Percentiles rank a stretch among this genome's conserved stretches.
Evolutionary conservation across 2,888 invertebrate genomes (phyloP).

Genomic region (Frankliniella intonsa): DNA sequence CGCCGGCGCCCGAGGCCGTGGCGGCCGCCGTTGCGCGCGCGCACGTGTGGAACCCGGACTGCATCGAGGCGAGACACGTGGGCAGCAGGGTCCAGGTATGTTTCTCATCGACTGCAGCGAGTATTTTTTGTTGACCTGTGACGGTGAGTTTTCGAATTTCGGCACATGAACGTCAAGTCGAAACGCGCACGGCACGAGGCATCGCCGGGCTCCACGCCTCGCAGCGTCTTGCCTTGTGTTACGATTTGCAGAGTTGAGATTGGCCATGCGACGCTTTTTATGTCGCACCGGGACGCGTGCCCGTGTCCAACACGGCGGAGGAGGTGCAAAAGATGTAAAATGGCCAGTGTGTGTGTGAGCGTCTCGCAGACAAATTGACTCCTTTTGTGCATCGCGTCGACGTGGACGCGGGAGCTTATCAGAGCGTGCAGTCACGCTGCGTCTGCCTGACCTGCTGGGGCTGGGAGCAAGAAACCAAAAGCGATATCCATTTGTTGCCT

Average conservation of each 20-base stretch:
- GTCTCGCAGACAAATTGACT: background rate
- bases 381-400: background rate
- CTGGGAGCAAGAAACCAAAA: background rate
- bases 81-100: slow-evolving; percentile 4
- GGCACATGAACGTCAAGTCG: too few relatives aligned
- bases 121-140: background rate
- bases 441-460: background rate
- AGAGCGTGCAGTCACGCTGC: slow-evolving; percentile 10
- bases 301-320: too few relatives aligned
- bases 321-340: too few relatives aligned
- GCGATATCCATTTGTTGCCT: slow-evolving; percentile 6
- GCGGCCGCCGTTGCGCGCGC: slow-evolving; percentile 15
- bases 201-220: too few relatives aligned
- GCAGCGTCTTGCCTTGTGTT: too few relatives aligned
- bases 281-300: too few relatives aligned
- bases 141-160: background rate
- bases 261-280: too few relatives aligned
- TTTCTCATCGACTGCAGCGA: background rate
- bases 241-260: too few relatives aligned
- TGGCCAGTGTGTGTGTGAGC: too few relatives aligned
- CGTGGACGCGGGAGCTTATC: background rate
- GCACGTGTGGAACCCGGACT: slow-evolving; percentile 7
- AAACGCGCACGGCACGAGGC: too few relatives aligned
- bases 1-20: slow-evolving; percentile 30
- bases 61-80: background rate